A percentile compares a stretch with the other conserved stretches of the same genome.
phyloP scores from a whole-genome alignment of 2,888 invertebrate genomes.

The Stenchaetothrips biformis region DNA sequence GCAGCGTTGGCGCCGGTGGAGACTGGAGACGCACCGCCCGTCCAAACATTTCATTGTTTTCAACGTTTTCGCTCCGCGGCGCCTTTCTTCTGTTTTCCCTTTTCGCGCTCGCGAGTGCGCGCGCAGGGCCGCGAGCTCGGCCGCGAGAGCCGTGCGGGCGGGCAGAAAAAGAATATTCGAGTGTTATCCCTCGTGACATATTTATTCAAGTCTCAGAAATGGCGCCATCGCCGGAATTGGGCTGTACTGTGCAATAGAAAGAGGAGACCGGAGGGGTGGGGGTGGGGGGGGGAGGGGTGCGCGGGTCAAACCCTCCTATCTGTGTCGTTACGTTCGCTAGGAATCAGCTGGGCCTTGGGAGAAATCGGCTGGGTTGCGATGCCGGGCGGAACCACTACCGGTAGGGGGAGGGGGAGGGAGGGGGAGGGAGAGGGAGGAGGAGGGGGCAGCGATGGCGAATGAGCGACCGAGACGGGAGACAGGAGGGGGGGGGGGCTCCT shows the following conservation, averaged over 20 bases:
- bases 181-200: not conserved
- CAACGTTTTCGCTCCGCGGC: no score
- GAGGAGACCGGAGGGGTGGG: not conserved
- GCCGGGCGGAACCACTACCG: constrained; percentile 5
- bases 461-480: not conserved
- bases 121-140: no score
- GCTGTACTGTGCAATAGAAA: constrained; percentile 16
- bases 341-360: constrained; percentile 18
- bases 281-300: not conserved
- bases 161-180: not conserved
- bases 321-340: constrained; percentile 24
- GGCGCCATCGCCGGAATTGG: not conserved
- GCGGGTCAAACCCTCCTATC: not conserved
- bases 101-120: no score
- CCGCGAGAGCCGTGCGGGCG: no score
- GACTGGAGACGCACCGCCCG: no score
- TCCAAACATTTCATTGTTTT: no score
- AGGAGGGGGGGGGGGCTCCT: not conserved
- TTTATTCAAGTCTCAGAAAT: constrained; percentile 8
- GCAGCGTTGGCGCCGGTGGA: no score
- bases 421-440: not conserved
- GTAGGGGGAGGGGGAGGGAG: not conserved
- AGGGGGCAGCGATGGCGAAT: not conserved
- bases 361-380: constrained; percentile 19
- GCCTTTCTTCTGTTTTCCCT: no score